A percentile compares a stretch with the other conserved stretches of the same genome.
These are phyloP conservation scores for Syrmaticus mikado DNA, from an alignment of 2,113 vertebrate genomes.

Conservation along the genomic window DNA sequence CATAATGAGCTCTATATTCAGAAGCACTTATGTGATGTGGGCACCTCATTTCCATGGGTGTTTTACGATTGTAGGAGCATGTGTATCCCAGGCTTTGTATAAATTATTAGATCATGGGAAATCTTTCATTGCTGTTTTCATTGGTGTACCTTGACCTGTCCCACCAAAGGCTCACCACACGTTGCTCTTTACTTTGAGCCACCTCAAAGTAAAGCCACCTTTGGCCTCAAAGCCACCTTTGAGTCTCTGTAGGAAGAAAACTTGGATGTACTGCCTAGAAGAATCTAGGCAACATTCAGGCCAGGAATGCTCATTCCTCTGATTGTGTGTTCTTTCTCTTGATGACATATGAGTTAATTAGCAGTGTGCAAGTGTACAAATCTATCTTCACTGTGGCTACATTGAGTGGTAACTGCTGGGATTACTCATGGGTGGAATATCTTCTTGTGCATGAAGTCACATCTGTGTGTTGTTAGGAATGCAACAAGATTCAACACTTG, in stretches of 20 bases:
- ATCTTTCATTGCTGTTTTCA: not conserved
- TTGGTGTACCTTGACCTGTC: not conserved
- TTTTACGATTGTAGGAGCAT: rapidly evolving
- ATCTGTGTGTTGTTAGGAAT: rapidly evolving
- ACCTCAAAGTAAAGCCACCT: too few relatives aligned
- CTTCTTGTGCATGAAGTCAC: not conserved
- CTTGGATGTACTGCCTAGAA: not conserved
- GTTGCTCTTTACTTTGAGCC: not conserved
- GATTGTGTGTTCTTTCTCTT: not conserved
- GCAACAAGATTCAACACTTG: not conserved
- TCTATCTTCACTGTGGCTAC: not conserved
- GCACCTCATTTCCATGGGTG: not conserved
- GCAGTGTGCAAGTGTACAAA: too few relatives aligned
- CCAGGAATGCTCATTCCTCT: not conserved
- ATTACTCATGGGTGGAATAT: not conserved
- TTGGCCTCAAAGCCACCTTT: too few relatives aligned
- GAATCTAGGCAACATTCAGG: rapidly evolving
- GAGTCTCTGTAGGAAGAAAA: not conserved
- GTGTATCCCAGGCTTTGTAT: not conserved
- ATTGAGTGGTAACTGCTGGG: not conserved
- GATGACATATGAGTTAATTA: not conserved
- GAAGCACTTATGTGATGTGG: not conserved
- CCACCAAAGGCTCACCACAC: not conserved
- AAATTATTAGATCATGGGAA: not conserved
- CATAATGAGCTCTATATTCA: not conserved